Conservation (phyloP, 2,113 vertebrate species). For the Equus quagga region DNA sequence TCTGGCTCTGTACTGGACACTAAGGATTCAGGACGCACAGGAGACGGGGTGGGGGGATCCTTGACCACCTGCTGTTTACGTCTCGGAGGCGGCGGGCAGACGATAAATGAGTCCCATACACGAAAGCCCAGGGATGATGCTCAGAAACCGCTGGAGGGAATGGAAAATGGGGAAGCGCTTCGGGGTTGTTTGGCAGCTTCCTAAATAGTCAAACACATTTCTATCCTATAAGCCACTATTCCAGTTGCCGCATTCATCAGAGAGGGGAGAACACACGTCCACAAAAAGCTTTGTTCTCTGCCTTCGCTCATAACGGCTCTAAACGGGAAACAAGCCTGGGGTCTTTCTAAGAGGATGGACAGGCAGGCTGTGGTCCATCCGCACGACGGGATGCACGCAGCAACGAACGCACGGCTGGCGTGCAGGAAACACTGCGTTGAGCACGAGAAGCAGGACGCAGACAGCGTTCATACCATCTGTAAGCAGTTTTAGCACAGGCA, state of each 20-base stretch:
- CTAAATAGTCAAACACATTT: background rate
- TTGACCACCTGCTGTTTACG: rapidly evolving
- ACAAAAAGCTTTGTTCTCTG: background rate
- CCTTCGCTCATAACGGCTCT: background rate
- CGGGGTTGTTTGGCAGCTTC: background rate
- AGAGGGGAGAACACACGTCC: background rate
- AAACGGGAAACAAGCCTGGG: background rate
- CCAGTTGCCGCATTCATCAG: background rate
- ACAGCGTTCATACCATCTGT: too few relatives aligned
- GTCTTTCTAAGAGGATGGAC: rapidly evolving
- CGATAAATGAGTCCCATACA: rapidly evolving
- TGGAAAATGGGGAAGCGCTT: rapidly evolving
- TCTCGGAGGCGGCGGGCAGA: rapidly evolving
- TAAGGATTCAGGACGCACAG: background rate
- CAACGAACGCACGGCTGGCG: rapidly evolving
- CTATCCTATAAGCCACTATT: background rate
- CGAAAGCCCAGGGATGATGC: rapidly evolving
- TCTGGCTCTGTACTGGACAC: rapidly evolving
- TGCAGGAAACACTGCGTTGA: rapidly evolving
- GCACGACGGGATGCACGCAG: rapidly evolving
- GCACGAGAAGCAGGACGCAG: rapidly evolving
- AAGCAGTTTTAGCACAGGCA: background rate
- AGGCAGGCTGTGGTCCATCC: rapidly evolving
- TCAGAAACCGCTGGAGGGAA: background rate
- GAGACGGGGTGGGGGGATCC: rapidly evolving